These are phyloP conservation scores for Orchestes rusci DNA, from an alignment of 2,888 invertebrate genomes.

Conservation along the genomic window DNA sequence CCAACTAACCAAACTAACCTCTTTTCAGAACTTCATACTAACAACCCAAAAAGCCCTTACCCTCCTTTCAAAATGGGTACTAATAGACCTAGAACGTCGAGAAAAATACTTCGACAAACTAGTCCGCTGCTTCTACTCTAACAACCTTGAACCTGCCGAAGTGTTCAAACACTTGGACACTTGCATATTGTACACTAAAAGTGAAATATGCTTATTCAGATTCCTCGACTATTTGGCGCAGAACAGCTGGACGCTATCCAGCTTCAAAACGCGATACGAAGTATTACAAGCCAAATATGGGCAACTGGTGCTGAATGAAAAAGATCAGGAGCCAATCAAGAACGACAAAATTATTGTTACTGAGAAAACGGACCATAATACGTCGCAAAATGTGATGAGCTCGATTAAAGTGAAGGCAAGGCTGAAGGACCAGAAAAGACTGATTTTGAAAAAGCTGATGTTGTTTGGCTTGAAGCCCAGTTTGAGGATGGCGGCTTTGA, in stretches of 20 bases:
- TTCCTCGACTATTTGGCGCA: slow-evolving; percentile 45
- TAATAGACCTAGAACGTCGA: slow-evolving; percentile 44
- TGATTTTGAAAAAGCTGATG: slow-evolving; percentile 40
- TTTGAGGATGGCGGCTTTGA: slow-evolving; percentile 42
- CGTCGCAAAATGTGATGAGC: slow-evolving; percentile 32
- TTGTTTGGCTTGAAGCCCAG: slow-evolving; percentile 42
- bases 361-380: slow-evolving; percentile 34
- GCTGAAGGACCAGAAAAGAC: slow-evolving; percentile 40
- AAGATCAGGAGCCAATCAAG: slow-evolving; percentile 15
- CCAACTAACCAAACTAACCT: too few species aligned
- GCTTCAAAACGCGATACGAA: slow-evolving; percentile 46
- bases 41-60: slow-evolving; percentile 43
- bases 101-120: slow-evolving; percentile 51
- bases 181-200: slow-evolving; percentile 51
- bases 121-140: slow-evolving; percentile 47
- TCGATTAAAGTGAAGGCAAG: slow-evolving; percentile 39
- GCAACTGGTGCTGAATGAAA: slow-evolving; percentile 35
- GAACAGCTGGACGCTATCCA: slow-evolving; percentile 47
- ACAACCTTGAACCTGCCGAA: slow-evolving; percentile 44
- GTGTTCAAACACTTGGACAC: slow-evolving; percentile 51
- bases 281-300: slow-evolving; percentile 45
- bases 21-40: slow-evolving; percentile 39
- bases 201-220: slow-evolving; percentile 51
- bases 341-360: slow-evolving; percentile 36
- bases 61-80: slow-evolving; percentile 51